Conservation (phyloP, 2,797 vertebrate species). For the Heliangelus exortis region DNA sequence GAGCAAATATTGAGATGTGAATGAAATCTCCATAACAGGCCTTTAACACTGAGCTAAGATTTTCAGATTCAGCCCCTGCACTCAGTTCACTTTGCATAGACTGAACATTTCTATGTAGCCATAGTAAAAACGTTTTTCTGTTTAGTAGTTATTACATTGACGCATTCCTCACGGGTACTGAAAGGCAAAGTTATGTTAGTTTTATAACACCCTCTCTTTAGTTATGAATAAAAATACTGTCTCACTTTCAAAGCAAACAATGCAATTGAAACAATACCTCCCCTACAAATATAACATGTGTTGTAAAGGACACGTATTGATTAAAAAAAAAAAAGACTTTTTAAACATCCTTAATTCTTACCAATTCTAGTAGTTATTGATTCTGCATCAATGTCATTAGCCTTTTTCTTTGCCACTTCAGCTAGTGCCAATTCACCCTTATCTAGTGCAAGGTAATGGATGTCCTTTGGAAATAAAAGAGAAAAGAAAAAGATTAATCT, state of each 20-base stretch:
- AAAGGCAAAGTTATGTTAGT: slow-evolving; percentile 43
- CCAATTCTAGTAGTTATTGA: slow-evolving; percentile 83
- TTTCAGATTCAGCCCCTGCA: neutral
- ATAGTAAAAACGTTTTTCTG: neutral
- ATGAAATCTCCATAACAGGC: neutral
- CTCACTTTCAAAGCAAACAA: slow-evolving; percentile 58
- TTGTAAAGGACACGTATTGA: slow-evolving; percentile 75
- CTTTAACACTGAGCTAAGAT: neutral
- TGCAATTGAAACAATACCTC: slow-evolving; percentile 59
- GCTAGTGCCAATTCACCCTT: slow-evolving; percentile 96
- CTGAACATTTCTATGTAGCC: neutral
- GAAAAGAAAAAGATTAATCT: slow-evolving; percentile 91
- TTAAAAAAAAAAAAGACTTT: slow-evolving; percentile 77
- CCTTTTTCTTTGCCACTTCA: slow-evolving; percentile 93
- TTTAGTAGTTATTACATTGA: neutral
- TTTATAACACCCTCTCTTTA: slow-evolving; percentile 33
- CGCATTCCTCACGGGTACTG: neutral
- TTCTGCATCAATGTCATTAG: slow-evolving; percentile 89
- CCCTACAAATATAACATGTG: slow-evolving; percentile 67
- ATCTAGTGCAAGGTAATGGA: slow-evolving; percentile 97
- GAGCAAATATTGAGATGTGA: neutral
- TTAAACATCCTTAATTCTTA: slow-evolving; percentile 81
- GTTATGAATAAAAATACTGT: neutral
- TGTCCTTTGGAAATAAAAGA: slow-evolving; percentile 97
- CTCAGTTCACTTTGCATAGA: neutral